These are phyloP conservation scores for Drosophila austrosaltans DNA, from an alignment of 2,888 invertebrate species.

Conservation along the genomic window DNA sequence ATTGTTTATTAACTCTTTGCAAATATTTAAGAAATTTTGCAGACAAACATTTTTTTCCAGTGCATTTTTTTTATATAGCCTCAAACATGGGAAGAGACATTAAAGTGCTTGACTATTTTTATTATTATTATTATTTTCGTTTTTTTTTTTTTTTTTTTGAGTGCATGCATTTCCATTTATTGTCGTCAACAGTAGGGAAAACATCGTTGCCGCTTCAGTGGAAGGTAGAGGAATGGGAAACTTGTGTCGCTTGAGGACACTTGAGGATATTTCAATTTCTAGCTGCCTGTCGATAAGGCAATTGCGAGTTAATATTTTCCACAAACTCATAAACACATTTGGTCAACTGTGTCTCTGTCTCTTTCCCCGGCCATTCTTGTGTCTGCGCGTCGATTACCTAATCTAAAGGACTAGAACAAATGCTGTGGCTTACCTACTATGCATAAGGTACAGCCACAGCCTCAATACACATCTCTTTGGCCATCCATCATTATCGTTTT, in stretches of 20 bases:
- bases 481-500: too few species aligned
- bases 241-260: slow-evolving; percentile 16
- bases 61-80: neutral
- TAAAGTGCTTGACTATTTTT: too few species aligned
- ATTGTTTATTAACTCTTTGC: too few species aligned
- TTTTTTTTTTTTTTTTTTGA: neutral
- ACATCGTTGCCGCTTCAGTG: slow-evolving; percentile 27
- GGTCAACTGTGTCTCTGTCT: neutral
- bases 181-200: slow-evolving; percentile 10
- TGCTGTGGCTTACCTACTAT: slow-evolving; percentile 1
- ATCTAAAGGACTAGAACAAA: slow-evolving; percentile 59
- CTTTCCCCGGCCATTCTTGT: neutral
- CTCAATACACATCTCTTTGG: too few species aligned
- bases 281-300: slow-evolving; percentile 41
- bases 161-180: slow-evolving; percentile 11
- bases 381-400: slow-evolving; percentile 57
- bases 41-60: too few species aligned
- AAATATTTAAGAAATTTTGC: too few species aligned
- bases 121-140: too few species aligned
- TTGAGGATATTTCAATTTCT: slow-evolving; percentile 5
- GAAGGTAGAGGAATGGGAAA: slow-evolving; percentile 26
- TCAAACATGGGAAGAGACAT: too few species aligned
- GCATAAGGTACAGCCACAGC: slow-evolving; percentile 28
- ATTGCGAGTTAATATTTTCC: slow-evolving; percentile 56
- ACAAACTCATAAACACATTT: slow-evolving; percentile 71